These are phyloP conservation scores for Mycogona germanica DNA, from an alignment of 2,888 invertebrate genomes.

Conservation along the genomic window DNA sequence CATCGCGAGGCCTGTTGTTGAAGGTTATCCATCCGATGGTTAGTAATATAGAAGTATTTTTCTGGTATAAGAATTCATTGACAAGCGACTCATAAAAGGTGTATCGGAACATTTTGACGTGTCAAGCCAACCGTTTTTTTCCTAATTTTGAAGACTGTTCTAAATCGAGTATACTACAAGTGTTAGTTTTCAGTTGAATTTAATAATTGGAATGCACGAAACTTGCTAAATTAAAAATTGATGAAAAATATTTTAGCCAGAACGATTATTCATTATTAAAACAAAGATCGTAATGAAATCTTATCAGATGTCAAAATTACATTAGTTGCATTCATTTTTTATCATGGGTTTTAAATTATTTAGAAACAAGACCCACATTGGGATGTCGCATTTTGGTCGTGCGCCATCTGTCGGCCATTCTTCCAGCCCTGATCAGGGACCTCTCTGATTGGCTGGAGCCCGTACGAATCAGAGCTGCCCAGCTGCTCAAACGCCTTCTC, in stretches of 20 bases:
- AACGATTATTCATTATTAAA: too few species aligned
- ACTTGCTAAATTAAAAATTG: too few species aligned
- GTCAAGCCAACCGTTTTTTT: too few species aligned
- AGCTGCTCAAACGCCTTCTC: conserved; percentile 56
- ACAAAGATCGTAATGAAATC: too few species aligned
- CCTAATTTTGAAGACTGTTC: too few species aligned
- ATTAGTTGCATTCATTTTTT: too few species aligned
- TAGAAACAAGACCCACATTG: conserved; percentile 65
- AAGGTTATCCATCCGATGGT: not conserved
- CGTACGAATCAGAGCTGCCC: conserved; percentile 55
- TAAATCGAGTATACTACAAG: too few species aligned
- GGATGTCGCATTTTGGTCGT: conserved; percentile 72
- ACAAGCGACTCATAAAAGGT: not conserved
- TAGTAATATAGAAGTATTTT: not conserved
- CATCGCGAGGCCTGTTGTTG: not conserved
- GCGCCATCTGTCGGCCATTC: conserved; percentile 57
- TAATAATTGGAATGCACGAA: too few species aligned
- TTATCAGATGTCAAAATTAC: too few species aligned
- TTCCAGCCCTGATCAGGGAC: conserved; percentile 56
- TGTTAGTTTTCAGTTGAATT: too few species aligned
- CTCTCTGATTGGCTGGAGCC: conserved; percentile 62
- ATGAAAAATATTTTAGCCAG: too few species aligned
- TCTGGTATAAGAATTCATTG: not conserved
- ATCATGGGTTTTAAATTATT: conserved; percentile 25
- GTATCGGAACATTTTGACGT: not conserved